phyloP scores from a whole-genome alignment of 2,113 vertebrate species.

The Mirounga angustirostris region DNA sequence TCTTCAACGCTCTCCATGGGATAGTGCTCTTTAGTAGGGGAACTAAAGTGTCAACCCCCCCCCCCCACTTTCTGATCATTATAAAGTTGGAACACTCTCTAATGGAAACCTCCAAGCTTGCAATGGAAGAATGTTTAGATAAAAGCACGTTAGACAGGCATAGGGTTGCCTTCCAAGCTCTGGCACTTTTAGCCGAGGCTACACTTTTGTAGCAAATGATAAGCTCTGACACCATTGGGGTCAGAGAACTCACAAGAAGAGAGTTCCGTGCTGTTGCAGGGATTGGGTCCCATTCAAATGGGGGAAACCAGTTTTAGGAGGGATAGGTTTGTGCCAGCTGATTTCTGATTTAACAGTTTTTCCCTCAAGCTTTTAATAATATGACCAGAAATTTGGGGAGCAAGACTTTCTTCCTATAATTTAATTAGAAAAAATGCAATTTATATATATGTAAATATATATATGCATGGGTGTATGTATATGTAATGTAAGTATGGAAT shows the following conservation, averaged over 20 bases:
- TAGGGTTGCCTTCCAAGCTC: background rate
- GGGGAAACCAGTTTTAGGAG: conserved; percentile 21
- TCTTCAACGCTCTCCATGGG: background rate
- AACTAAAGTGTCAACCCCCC: background rate
- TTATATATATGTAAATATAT: background rate
- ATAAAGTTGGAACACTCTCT: background rate
- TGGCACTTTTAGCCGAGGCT: background rate
- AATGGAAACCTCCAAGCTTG: background rate
- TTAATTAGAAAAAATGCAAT: conserved; percentile 16
- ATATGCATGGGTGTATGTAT: background rate
- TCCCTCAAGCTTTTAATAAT: conserved; percentile 27
- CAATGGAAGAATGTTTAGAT: background rate
- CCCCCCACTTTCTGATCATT: background rate
- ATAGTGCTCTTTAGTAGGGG: background rate
- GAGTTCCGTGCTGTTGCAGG: background rate
- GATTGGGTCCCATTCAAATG: background rate
- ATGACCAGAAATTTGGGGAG: background rate
- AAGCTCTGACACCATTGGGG: background rate
- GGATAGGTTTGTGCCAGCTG: background rate
- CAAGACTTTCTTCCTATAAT: background rate
- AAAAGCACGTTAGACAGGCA: background rate
- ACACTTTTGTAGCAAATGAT: background rate
- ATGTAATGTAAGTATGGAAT: background rate
- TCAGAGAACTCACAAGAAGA: background rate
- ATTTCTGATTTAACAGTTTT: background rate